Percentiles rank a stretch among this genome's conserved stretches.
Conservation (phyloP, 1,140 invertebrate genomes). For the Drosophila bifasciata region DNA sequence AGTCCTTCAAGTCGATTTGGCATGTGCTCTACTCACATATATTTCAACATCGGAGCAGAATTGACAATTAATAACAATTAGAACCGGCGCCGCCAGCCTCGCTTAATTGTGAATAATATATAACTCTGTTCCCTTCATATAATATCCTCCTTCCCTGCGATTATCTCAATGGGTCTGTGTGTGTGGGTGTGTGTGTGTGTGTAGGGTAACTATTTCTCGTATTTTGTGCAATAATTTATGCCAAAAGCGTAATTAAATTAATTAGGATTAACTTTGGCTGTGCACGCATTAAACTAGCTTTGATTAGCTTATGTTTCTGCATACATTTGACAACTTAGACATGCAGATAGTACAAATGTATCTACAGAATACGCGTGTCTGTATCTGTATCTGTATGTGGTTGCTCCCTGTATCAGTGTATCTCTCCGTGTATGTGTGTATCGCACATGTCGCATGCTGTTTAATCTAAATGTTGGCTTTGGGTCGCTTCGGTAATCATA, state of each 20-base stretch:
- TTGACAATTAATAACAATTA: constrained; percentile 77
- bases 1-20: constrained; percentile 6
- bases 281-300: constrained; percentile 81
- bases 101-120: constrained; percentile 73
- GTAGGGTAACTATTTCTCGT: constrained; percentile 44
- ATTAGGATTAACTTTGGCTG: constrained; percentile 82
- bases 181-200: constrained; percentile 14
- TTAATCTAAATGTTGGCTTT: constrained; percentile 77
- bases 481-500: constrained; percentile 71
- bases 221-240: constrained; percentile 74
- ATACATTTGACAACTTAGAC: constrained; percentile 65
- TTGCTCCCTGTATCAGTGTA: not conserved
- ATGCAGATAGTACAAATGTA: constrained; percentile 68
- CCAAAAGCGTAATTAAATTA: constrained; percentile 81
- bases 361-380: constrained; percentile 34
- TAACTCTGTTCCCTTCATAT: constrained; percentile 20
- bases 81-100: constrained; percentile 53
- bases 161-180: constrained; percentile 1
- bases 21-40: constrained; percentile 1
- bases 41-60: constrained; percentile 32
- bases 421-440: constrained; percentile 19
- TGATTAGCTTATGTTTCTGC: constrained; percentile 77
- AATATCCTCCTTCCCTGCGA: not conserved
- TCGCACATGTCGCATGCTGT: constrained; percentile 63
- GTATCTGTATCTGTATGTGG: not conserved